Evolutionary conservation across 2,888 invertebrate species (phyloP).

Genomic region (Eristalinus aeneus): DNA sequence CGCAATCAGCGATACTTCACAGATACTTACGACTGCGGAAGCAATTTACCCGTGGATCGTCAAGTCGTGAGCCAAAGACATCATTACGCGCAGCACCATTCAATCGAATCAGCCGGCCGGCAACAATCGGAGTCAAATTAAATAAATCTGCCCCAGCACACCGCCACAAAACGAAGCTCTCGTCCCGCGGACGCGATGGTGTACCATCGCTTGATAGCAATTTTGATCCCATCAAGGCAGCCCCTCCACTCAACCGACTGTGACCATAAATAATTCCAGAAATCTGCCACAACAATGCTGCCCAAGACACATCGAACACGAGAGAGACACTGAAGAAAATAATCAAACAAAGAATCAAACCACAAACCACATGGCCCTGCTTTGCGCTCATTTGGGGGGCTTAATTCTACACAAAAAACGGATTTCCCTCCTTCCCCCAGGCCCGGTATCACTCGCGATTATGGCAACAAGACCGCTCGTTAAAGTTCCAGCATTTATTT

Average conservation of each 20-base stretch:
- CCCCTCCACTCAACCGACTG: conserved; percentile 1
- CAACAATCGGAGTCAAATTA: conserved; percentile 37
- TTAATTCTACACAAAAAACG: conserved; percentile 53
- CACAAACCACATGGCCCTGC: conserved; percentile 4
- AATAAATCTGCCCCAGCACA: conserved; percentile 19
- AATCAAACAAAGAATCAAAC: conserved; percentile 45
- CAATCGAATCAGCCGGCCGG: not conserved
- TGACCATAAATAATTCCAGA: conserved; percentile 41
- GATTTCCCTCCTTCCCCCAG: not conserved
- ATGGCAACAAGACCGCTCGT: conserved; percentile 69
- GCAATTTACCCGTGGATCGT: not conserved
- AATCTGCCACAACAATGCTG: conserved; percentile 32
- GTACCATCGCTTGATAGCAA: conserved; percentile 44
- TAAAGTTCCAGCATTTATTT: conserved; percentile 68
- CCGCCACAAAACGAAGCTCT: not conserved
- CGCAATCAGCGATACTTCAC: not conserved
- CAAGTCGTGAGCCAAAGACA: conserved; percentile 17
- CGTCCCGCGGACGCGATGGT: not conserved
- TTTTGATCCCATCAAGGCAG: conserved; percentile 42
- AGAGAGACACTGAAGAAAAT: not conserved
- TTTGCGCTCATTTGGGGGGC: conserved; percentile 49
- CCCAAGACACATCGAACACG: conserved; percentile 16
- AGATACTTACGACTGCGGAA: not conserved
- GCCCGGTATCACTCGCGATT: conserved; percentile 50
- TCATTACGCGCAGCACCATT: conserved; percentile 15